Base-by-base conservation (phyloP, 2,888 invertebrate species). In the Athalia cordata region DNA sequence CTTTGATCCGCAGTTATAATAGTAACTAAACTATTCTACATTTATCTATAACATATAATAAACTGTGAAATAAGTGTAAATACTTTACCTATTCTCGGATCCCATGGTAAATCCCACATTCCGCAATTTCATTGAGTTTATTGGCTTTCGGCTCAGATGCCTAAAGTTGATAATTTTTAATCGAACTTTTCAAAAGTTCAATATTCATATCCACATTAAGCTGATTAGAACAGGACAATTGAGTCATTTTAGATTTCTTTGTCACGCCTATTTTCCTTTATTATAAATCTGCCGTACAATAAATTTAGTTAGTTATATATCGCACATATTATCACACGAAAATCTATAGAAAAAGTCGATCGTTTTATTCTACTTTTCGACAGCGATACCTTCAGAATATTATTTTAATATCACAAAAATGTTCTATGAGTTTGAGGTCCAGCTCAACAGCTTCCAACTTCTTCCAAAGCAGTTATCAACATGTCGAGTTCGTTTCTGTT, bases 31-130 rank as follows among this genome's bases (percentile, higher is more conserved):
- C 87, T 89, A 90, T 89, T 89, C 89, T 89, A 90, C 89, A 89
- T 89, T 90, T 89, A 89, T 89, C 90, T 89, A 90, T 90, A 89
- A 89, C 87, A 87, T 89, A 89, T 89, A 90, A 90, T 90, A 90
- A 90, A 90, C 89, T 90, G 89, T 90, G 88, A 90, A 89, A 89
- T 88, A 89, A 88, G 87, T 89, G 89, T 89, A 89, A 77, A 61
- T 68, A 64, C 43, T 55, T 57, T 49, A 5, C 65, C 13, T 55
- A n/a, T 55, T 78, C 5, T 68, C 11, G 6, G 6, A 9, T 15
- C 5, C 55, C 15, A 8, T 72, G 47, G 45, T 59, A 5, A 72
- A 59, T 47, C 57, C 59, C 13, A 52, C 52, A 52, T 11, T 52
- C 52, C 52, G 11, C 11, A 29, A 29, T 1, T 29, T 29, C 29